These are phyloP conservation scores for Rhea pennata DNA, from an alignment of 2,113 vertebrate genomes.

Conservation along the genomic window DNA sequence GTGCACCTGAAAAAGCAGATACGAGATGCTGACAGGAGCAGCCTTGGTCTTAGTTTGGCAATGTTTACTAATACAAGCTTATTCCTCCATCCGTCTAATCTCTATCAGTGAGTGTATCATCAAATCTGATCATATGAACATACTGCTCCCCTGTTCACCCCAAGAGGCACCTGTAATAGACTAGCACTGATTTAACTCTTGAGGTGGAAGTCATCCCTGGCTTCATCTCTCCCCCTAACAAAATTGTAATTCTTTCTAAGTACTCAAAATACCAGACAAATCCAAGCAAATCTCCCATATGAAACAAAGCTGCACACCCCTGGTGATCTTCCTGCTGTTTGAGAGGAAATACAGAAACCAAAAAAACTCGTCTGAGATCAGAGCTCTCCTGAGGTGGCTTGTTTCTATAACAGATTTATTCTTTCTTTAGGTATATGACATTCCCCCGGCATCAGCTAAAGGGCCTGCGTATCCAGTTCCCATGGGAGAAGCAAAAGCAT, in stretches of 20 bases:
- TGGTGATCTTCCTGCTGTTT: background rate
- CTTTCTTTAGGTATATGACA: conserved; percentile 89
- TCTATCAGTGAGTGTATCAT: background rate
- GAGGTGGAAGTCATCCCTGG: background rate
- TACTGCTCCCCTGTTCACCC: background rate
- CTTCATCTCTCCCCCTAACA: background rate
- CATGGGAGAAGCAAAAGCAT: conserved; percentile 73
- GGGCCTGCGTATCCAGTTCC: conserved; percentile 68
- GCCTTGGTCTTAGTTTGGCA: background rate
- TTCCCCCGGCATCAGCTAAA: conserved; percentile 83
- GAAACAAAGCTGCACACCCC: background rate
- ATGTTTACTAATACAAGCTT: background rate
- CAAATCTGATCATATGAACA: background rate
- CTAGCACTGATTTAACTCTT: background rate
- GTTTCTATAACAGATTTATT: conserved; percentile 7
- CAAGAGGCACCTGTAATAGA: background rate
- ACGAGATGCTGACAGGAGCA: background rate
- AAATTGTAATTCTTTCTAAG: background rate
- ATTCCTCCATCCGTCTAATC: background rate
- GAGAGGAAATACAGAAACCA: background rate
- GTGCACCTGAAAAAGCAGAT: background rate
- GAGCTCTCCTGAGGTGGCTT: background rate
- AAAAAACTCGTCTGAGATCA: background rate
- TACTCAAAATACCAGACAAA: background rate
- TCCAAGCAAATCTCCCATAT: background rate